Evolutionary conservation across 2,113 vertebrate genomes (phyloP).

Genomic region (Furnarius figulus): DNA sequence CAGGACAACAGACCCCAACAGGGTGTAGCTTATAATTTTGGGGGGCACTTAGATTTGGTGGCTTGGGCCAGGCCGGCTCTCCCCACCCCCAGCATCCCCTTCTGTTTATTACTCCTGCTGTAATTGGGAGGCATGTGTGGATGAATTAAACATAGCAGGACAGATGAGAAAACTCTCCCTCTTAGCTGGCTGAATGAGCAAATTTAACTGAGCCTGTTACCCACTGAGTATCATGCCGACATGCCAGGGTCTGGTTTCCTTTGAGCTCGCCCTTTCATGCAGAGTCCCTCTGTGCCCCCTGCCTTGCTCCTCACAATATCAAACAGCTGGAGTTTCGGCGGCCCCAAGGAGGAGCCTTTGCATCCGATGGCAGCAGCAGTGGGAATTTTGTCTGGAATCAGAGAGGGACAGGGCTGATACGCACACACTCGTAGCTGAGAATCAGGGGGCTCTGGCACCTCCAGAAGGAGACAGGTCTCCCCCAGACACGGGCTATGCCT

Average conservation of each 20-base stretch:
- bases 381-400: constrained; percentile 10
- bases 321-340: constrained; percentile 77
- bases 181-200: constrained; percentile 78
- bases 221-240: constrained; percentile 73
- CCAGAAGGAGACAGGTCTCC: not conserved
- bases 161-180: constrained; percentile 76
- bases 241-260: constrained; percentile 72
- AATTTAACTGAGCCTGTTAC: constrained; percentile 79
- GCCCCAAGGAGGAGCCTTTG: constrained; percentile 58
- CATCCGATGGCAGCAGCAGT: not conserved
- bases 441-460: not conserved
- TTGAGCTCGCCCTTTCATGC: constrained; percentile 78
- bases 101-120: constrained; percentile 43
- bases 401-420: not conserved
- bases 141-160: constrained; percentile 64
- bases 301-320: constrained; percentile 74
- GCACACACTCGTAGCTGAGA: not conserved
- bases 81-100: not conserved
- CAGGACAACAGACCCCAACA: not conserved
- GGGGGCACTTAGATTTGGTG: not conserved
- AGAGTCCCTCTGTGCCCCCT: constrained; percentile 68
- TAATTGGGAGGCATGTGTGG: constrained; percentile 63
- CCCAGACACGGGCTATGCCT: not conserved
- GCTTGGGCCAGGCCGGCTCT: not conserved
- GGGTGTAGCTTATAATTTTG: not conserved